Evolutionary conservation across 1,140 invertebrate genomes (phyloP), one percentile per base, ranked within the genome.

Genomic region (Drosophila pectinifera): DNA sequence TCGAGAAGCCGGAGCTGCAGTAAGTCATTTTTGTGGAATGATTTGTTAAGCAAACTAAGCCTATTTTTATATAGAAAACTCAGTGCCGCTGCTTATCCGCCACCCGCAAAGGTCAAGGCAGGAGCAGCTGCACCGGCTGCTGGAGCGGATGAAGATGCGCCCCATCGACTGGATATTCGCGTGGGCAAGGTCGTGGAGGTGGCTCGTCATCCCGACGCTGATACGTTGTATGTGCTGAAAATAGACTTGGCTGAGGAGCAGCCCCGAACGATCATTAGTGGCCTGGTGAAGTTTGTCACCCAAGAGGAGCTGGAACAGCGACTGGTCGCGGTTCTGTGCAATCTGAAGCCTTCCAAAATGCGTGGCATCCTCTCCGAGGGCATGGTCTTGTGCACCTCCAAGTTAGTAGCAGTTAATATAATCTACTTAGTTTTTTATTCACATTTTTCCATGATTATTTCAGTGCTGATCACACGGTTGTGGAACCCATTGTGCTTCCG

Each of bases 171-270:
- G 46, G 98, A 99, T 92, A 96, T 99, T 28, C 94, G 97, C 84
- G 95, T 99, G 36, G 98, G 98, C n/a, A 95, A 96, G 91, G 98
- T 99, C 75, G 93, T 98, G 1, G 95, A 97, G 80, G 96, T 98
- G 4, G 94, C 95, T n/a, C 97, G 94, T 86, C 98, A 99, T 94
- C 98, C 98, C 0, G 98, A 99, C 93, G 98, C 98, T 22, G 98
- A 99, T 93, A 94, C 95, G 43, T 93, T 99, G 0, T 99, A 99
- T 93, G 96, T 99, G 11, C 97, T 99, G 90, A 96, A 98, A 92
- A 98, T 99, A 88, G 96, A 97, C 93, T 85, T 97, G 54, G 96
- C 95, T 55, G 95, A 96, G 92, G 92, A 81, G 53, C 93, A 94
- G 77, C 95, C 95, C 20, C 93, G 95, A 89, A 96, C 95, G 4